These are phyloP conservation scores for Physella acuta DNA, from an alignment of 1,140 invertebrate species.

Conservation along the genomic window DNA sequence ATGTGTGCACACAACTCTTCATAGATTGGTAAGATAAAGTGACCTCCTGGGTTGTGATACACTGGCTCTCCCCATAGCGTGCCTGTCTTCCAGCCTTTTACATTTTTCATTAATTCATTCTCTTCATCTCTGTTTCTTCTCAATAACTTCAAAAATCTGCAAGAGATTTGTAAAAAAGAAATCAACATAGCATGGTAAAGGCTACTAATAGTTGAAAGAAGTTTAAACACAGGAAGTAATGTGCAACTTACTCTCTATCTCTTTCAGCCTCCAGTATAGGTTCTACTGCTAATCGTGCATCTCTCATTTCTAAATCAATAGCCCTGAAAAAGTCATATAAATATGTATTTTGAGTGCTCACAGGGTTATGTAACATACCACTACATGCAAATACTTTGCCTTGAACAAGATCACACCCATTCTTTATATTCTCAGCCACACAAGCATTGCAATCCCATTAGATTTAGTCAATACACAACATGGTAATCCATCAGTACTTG, in stretches of 20 bases:
- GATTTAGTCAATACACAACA: no score
- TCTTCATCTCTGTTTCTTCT: conserved; percentile 81
- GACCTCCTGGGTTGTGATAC: conserved; percentile 64
- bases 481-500: no score
- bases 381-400: no score
- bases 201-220: not conserved
- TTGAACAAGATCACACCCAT: no score
- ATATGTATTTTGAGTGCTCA: no score
- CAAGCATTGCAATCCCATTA: no score
- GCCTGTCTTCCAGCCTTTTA: conserved; percentile 81
- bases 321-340: no score
- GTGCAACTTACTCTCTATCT: conserved; percentile 70
- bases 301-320: conserved; percentile 71
- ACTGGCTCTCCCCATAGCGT: conserved; percentile 82
- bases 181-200: no score
- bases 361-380: no score
- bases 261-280: conserved; percentile 79
- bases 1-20: conserved; percentile 6
- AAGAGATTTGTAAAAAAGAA: no score
- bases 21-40: not conserved
- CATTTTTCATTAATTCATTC: conserved; percentile 81
- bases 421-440: no score
- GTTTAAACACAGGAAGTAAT: not conserved
- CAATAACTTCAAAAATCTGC: no score
- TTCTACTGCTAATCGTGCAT: conserved; percentile 72